Conservation (phyloP, 2,888 invertebrate species). For the Scelioninae gen. 1 region DNA sequence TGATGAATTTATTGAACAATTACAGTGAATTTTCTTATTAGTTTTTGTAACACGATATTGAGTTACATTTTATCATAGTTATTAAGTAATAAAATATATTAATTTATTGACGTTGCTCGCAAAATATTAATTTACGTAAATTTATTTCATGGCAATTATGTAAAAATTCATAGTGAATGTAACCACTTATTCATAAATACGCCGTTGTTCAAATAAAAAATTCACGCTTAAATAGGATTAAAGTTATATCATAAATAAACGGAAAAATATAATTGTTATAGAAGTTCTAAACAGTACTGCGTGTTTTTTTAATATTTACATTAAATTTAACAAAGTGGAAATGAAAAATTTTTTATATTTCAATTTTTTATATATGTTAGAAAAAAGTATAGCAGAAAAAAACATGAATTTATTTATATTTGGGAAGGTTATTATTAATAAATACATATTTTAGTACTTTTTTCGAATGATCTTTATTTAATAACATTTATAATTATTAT, state of each 20-base stretch:
- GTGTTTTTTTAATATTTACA: not conserved
- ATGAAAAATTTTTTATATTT: too few species aligned
- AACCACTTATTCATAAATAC: conserved; percentile 24
- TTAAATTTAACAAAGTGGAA: not conserved
- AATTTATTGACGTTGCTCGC: conserved; percentile 29
- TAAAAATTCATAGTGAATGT: conserved; percentile 32
- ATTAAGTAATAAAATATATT: conserved; percentile 44
- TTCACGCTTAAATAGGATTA: not conserved
- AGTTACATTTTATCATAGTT: conserved; percentile 48
- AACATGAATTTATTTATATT: too few species aligned
- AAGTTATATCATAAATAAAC: conserved; percentile 14
- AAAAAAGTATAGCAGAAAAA: too few species aligned
- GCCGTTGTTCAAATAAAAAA: conserved; percentile 2
- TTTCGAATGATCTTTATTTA: too few species aligned
- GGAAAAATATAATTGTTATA: not conserved
- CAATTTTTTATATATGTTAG: too few species aligned
- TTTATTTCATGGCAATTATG: conserved; percentile 32
- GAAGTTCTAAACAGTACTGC: not conserved
- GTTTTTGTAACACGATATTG: conserved; percentile 22
- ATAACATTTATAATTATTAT: too few species aligned
- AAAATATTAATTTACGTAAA: conserved; percentile 34
- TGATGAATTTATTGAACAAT: conserved; percentile 26
- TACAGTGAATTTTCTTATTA: conserved; percentile 11
- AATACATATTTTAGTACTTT: too few species aligned
- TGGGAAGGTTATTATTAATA: too few species aligned